Evolutionary conservation across 2,113 vertebrate genomes (phyloP).

Genomic region (Aegithalos caudatus): DNA sequence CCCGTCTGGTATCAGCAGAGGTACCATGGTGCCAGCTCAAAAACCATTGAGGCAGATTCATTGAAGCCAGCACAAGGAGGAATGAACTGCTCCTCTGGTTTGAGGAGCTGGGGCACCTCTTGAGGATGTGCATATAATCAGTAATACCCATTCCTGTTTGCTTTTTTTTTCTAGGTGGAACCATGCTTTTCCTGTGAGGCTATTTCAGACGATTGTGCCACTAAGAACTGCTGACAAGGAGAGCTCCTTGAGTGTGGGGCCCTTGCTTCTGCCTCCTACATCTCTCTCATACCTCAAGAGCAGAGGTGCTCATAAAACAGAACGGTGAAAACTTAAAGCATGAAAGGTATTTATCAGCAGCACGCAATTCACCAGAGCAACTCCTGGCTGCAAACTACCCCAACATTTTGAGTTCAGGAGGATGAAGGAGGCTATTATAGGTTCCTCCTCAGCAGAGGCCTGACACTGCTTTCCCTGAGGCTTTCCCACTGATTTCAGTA

Average conservation of each 20-base stretch:
- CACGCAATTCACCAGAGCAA: background rate
- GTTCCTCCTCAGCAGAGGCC: background rate
- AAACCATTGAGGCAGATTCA: background rate
- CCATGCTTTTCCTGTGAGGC: background rate
- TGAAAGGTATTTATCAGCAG: background rate
- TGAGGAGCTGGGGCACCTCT: background rate
- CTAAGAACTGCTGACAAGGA: background rate
- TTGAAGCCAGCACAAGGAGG: background rate
- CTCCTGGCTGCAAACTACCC: background rate
- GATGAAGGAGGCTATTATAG: background rate
- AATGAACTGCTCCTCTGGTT: background rate
- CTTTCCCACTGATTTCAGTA: background rate
- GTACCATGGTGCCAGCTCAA: background rate
- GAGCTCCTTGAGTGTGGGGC: background rate
- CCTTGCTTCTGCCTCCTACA: background rate
- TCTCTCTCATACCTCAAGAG: background rate
- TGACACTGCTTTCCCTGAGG: background rate
- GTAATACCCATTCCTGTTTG: background rate
- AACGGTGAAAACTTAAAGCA: background rate
- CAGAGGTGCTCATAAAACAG: background rate
- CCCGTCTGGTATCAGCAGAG: background rate
- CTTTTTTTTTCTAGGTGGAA: background rate
- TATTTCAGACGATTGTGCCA: background rate
- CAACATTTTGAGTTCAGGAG: background rate
- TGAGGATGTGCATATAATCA: background rate